These are phyloP conservation scores for Callospermophilus lateralis DNA, from an alignment of 2,113 vertebrate genomes.

Conservation along the genomic window DNA sequence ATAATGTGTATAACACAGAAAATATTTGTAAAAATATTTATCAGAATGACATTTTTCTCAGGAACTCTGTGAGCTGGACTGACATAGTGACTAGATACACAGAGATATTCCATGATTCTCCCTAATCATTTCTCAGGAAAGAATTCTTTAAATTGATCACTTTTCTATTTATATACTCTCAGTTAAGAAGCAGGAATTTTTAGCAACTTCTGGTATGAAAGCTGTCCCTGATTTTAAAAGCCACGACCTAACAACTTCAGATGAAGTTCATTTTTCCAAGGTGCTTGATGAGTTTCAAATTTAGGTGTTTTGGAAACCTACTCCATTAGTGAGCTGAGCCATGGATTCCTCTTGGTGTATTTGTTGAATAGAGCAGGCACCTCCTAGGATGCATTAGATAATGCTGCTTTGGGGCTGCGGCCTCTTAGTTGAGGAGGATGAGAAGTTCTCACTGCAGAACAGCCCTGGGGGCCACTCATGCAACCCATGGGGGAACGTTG, in stretches of 20 bases:
- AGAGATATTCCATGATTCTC: not conserved
- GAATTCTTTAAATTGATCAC: not conserved
- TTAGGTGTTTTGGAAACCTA: not conserved
- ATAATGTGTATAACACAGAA: not conserved
- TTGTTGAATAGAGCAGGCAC: not conserved
- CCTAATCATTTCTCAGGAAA: not conserved
- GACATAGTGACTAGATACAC: not conserved
- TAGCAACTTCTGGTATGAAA: not conserved
- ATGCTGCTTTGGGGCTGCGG: not conserved
- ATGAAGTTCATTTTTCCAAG: not conserved
- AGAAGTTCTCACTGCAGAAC: not conserved
- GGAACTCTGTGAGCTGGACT: not conserved
- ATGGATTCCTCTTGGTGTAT: no score
- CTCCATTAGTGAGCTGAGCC: no score
- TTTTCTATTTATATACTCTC: not conserved
- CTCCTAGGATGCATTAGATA: not conserved
- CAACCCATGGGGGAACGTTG: fast-evolving
- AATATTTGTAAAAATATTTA: not conserved
- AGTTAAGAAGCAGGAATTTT: not conserved
- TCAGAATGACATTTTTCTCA: not conserved
- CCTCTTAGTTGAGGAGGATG: not conserved
- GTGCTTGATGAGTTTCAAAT: not conserved
- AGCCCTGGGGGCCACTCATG: fast-evolving
- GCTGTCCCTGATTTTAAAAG: not conserved
- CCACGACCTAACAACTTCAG: no score